Percentiles rank a stretch among this genome's conserved stretches.
phyloP scores from a whole-genome alignment of 2,113 vertebrate species.

The Atrichornis clamosus region DNA sequence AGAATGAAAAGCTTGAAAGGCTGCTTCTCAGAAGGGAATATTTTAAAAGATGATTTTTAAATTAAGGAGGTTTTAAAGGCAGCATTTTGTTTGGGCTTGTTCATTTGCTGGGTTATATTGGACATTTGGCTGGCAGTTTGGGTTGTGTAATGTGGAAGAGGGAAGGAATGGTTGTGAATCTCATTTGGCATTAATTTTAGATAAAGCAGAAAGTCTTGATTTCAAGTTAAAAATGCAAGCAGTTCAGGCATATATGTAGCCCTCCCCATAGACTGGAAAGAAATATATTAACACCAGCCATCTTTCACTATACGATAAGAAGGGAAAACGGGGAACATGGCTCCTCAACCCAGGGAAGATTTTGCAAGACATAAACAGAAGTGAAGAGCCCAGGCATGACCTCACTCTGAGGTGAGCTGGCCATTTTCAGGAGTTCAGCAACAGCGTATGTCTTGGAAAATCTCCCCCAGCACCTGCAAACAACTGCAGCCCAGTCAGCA shows the following conservation, averaged over 20 bases:
- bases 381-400: neutral
- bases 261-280: neutral
- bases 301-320: neutral
- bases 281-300: neutral
- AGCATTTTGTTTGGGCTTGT: neutral
- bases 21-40: neutral
- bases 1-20: constrained; percentile 28
- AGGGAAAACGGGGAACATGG: neutral
- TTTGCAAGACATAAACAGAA: neutral
- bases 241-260: neutral
- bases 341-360: neutral
- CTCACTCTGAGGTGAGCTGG: neutral
- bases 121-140: neutral
- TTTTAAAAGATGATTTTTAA: constrained; percentile 5
- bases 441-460: neutral
- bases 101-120: neutral
- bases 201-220: neutral
- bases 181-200: neutral
- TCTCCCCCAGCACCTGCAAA: neutral
- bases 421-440: neutral
- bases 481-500: neutral
- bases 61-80: neutral
- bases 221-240: neutral
- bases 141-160: neutral
- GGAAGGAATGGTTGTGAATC: neutral